Percentiles rank a stretch among this genome's conserved stretches.
Conservation (phyloP, 2,888 invertebrate species). For the Oasisia sp. region DNA sequence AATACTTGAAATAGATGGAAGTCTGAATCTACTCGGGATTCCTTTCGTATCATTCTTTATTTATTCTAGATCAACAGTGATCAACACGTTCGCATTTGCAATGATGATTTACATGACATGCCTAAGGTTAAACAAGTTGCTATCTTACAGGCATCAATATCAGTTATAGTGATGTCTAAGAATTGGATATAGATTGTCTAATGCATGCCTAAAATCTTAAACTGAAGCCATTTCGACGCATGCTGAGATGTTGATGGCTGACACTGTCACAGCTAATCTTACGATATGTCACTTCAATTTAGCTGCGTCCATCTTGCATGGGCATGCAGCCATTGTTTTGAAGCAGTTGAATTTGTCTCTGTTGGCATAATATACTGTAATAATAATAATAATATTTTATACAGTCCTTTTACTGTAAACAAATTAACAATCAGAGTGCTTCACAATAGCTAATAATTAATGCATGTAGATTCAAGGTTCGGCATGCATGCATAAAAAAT, state of each 20-base stretch:
- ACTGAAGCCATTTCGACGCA: not conserved
- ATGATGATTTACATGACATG: not conserved
- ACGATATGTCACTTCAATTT: not conserved
- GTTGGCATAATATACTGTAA: not conserved
- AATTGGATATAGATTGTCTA: conserved; percentile 11
- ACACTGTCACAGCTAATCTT: not conserved
- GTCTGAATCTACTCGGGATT: not conserved
- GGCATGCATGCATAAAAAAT: too few relatives aligned
- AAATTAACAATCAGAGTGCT: too few relatives aligned
- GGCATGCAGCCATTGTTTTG: not conserved
- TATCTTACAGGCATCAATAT: conserved; percentile 4
- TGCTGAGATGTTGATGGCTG: not conserved
- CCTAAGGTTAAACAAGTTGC: not conserved
- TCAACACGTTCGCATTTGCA: conserved; percentile 6
- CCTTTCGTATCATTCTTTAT: not conserved
- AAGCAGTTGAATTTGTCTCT: not conserved
- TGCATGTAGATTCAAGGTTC: too few relatives aligned
- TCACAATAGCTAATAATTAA: too few relatives aligned
- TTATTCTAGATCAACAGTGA: not conserved
- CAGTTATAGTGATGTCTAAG: conserved; percentile 12
- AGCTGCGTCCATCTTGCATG: not conserved
- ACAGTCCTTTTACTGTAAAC: too few relatives aligned
- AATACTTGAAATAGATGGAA: conserved; percentile 10
- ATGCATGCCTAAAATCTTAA: conserved; percentile 17
- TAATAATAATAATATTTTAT: too few relatives aligned